Conservation (phyloP, 2,113 vertebrate species). For the Dipodomys spectabilis region DNA sequence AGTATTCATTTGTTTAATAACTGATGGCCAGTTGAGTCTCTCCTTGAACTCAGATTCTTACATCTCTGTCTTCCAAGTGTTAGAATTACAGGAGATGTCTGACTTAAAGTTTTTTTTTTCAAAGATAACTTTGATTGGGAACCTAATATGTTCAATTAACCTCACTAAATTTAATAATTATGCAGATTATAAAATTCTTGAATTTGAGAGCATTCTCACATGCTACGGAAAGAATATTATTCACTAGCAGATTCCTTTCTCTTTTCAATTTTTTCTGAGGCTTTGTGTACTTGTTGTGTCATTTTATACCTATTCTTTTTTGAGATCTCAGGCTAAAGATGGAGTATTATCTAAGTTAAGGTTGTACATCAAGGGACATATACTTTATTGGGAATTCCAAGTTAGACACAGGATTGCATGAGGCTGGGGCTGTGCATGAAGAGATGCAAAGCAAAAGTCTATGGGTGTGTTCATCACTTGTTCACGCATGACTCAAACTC, state of each 20-base stretch:
- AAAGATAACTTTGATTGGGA: neutral
- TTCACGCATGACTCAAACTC: neutral
- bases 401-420: neutral
- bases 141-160: neutral
- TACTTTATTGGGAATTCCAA: rapidly evolving
- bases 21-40: too few species aligned
- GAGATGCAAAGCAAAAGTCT: neutral
- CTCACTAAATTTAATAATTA: neutral
- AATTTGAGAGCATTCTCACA: neutral
- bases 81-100: too few species aligned
- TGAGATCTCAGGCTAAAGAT: neutral
- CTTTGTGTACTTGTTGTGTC: neutral
- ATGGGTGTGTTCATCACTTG: neutral
- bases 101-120: neutral
- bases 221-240: neutral
- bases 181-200: constrained; percentile 17
- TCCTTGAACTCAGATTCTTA: too few species aligned
- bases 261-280: neutral
- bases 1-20: too few species aligned
- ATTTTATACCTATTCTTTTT: neutral
- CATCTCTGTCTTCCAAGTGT: too few species aligned
- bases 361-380: neutral
- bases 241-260: neutral
- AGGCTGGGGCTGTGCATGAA: neutral
- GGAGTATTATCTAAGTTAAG: neutral